Evolutionary conservation across 2,797 vertebrate genomes (phyloP), one percentile per base, ranked within the genome.

Genomic region (Podarcis siculus): DNA sequence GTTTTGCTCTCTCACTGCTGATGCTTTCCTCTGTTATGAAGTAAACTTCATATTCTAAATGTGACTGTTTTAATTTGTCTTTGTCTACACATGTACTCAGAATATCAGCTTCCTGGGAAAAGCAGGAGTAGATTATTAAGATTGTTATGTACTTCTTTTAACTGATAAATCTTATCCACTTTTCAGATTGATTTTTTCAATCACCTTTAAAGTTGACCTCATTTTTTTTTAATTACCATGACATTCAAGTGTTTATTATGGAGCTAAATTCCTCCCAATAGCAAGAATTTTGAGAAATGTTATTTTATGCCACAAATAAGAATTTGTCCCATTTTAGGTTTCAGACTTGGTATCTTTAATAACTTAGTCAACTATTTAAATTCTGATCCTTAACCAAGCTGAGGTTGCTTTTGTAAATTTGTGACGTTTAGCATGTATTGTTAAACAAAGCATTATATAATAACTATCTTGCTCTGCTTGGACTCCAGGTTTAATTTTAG

Each of bases 311-410:
- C 3, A 35, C n/a, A 15, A 32, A 35, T 72, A 72, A 72, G n/a
- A 35, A 72, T 17, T 72, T 15, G n/a, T 19, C n/a, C n/a, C n/a
- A 72, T 72, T 72, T 72, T 32, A 5, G n/a, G 71, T 72, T 83
- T 66, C 0, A 1, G 67, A 91, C 66, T 23, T 10, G 71, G 85
- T 81, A 91, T 89, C 67, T 91, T 89, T 83, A 91, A 90, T 82
- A 93, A 88, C 75, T 89, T 89, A 90, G 87, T 13, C 19, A 55
- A 79, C 82, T 8, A 82, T 71, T 89, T 80, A 73, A 32, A 13
- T 79, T 27, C 25, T 81, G 90, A 93, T 90, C 89, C 91, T 92
- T 89, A 92, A 89, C 92, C 64, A 92, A 85, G 73, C 89, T 61
- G 30, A 0, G 87, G 67, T 82, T 87, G 83, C n/a, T 61, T 72